Base-by-base conservation (phyloP, 2,797 vertebrate species). In the Antennarius maculatus region DNA sequence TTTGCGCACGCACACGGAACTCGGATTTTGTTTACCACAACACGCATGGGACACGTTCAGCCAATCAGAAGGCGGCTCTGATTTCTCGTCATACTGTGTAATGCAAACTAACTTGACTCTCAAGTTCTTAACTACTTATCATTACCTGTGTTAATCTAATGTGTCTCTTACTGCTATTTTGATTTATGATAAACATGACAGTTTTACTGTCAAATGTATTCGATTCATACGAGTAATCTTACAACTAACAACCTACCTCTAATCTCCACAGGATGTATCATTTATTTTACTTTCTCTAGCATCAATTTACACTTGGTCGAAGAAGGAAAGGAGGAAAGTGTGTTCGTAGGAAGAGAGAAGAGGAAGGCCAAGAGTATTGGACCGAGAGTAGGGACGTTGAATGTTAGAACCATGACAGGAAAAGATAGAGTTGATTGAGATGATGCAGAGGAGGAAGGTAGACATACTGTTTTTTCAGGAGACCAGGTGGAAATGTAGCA, bases 21-120 rank as follows among this genome's bases (percentile, higher is more conserved):
- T 53, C 64, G 7, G 63, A 85, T 82, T 73, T 76, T 92, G 91
- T 92, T 92, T 92, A 92, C 88, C 88, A 86, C 86, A 83, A 72
- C 70, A 89, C 90, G 89, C 86, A 87, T 74, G 86, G 76, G 60
- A 69, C 66, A 80, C 86, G 84, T 66, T 87, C 69, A 89, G 73
- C 90, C 90, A 92, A 91, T 91, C 71, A 75, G 64, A 74, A 31
- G 6, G 28, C 62, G 54, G 14, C 42, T 59, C 54, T n/a, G 16
- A 11, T n/a, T 8, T 0, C 1, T 2, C 66, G 62, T 69, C 52
- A 43, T 18, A 41, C 23, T 1, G 23, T 23, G 23, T 23, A 23
- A 23, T 23, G 23, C 23, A 23, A 23, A 23, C 23, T 23, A 23
- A 23, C 23, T 23, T 23, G 23, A 23, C 23, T 48, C 34, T 57